Evolutionary conservation across 2,113 vertebrate genomes (phyloP).

Genomic region (Myrmecophaga tridactyla): DNA sequence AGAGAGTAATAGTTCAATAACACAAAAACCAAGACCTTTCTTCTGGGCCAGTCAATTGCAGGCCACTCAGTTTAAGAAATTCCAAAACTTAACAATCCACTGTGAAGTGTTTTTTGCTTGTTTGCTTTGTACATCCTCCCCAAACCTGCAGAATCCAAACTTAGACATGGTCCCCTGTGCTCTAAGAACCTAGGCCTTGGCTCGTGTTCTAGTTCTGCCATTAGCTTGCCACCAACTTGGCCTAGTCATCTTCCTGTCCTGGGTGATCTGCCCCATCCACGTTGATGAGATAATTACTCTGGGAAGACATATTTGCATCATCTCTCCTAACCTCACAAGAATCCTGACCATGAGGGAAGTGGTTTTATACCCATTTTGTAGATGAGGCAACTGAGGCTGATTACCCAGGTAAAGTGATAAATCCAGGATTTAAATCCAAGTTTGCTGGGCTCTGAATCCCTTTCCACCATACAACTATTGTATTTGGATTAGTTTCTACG

Average conservation of each 20-base stretch:
- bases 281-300: background rate
- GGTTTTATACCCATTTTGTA: constrained; percentile 7
- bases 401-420: background rate
- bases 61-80: background rate
- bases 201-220: background rate
- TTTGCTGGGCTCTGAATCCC: constrained; percentile 25
- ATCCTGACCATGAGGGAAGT: background rate
- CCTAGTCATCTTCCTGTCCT: background rate
- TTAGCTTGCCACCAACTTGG: background rate
- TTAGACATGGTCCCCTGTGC: background rate
- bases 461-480: background rate
- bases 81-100: background rate
- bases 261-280: background rate
- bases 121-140: background rate
- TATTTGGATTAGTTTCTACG: background rate
- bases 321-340: background rate
- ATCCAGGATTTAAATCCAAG: background rate
- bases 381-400: background rate
- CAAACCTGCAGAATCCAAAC: background rate
- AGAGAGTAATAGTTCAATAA: background rate
- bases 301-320: background rate
- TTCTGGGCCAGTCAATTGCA: background rate
- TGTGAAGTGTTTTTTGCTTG: background rate
- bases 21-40: background rate
- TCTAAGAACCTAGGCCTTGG: background rate